Evolutionary conservation across 2,797 vertebrate species (phyloP).

Genomic region (Varecia variegata): DNA sequence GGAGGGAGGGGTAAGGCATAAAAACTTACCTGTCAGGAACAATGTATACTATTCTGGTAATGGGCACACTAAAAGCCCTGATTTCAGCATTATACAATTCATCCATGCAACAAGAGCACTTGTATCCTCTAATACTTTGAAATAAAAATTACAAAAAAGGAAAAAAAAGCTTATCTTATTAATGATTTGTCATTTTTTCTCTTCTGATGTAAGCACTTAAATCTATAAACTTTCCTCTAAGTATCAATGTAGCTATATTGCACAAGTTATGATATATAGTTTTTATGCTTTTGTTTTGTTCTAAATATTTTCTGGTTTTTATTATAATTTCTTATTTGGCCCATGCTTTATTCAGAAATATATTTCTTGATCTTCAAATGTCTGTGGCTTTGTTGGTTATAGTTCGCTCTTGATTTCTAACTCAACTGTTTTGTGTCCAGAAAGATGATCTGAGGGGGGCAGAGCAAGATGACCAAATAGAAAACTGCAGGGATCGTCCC

Average conservation of each 20-base stretch:
- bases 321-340: not conserved
- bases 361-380: not conserved
- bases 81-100: too few species aligned
- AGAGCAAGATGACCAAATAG: too few species aligned
- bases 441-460: not conserved
- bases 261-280: not conserved
- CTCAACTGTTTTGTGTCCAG: not conserved
- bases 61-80: too few species aligned
- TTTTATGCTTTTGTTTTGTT: not conserved
- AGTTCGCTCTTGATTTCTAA: not conserved
- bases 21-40: too few species aligned
- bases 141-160: too few species aligned
- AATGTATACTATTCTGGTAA: too few species aligned
- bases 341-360: not conserved
- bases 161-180: not conserved
- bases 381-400: not conserved
- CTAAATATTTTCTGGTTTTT: constrained; percentile 23
- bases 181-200: not conserved
- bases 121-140: too few species aligned
- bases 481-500: too few species aligned
- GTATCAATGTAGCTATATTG: not conserved
- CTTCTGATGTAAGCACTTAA: not conserved
- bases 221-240: not conserved
- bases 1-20: too few species aligned
- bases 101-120: too few species aligned